Base-by-base conservation (phyloP, 2,113 vertebrate genomes). In the Pungitius pungitius region DNA sequence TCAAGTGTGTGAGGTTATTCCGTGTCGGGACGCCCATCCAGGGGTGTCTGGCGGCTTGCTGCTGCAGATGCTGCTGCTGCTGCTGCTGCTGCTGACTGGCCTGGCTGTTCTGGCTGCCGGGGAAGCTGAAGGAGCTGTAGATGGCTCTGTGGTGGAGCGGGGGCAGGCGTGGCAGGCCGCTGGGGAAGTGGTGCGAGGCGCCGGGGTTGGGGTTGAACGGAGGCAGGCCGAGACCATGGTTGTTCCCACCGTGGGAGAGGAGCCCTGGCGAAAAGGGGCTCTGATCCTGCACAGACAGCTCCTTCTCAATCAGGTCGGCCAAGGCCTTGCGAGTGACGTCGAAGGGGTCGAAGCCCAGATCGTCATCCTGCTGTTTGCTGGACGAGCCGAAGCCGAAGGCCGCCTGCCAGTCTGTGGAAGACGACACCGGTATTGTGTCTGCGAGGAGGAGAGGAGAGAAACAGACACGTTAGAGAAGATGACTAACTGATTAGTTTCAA, bases 381-480 rank as follows among this genome's bases (percentile, higher is more conserved):
- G 98, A 99, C 72, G 97, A 98, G 91, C 98, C 97, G 82, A 99
- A 99, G 85, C 98, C 98, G 77, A 99, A 99, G 13, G 97, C 98
- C 13, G 97, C 98, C 95, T 99, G 98, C 97, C 98, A 99, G 95
- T 99, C 98, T 93, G 98, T 99, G 80, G 97, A 98, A 45, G 97
- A 99, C 14, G 97, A 96, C 81, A 99, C 98, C 75, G 97, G 98
- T 90, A 99, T 99, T 88, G 97, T 98, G 94, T 99, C 98, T 99
- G 93, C 56, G 49, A 65, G 47, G 15, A 63, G 24, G 69, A 35
- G 35, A n/a, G n/a, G n/a, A n/a, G n/a, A 59, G 24, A 66, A 10
- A 54, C 22, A 72, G 1, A 26, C 49, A 24, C 40, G 56, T 85
- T 77, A 80, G 15, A 39, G 49, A 26, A 42, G 1, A 20, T 8